Percentiles rank a stretch among this genome's conserved stretches.
Conservation (phyloP, 2,113 vertebrate species). For the Chamaetylas fuelleborni region DNA sequence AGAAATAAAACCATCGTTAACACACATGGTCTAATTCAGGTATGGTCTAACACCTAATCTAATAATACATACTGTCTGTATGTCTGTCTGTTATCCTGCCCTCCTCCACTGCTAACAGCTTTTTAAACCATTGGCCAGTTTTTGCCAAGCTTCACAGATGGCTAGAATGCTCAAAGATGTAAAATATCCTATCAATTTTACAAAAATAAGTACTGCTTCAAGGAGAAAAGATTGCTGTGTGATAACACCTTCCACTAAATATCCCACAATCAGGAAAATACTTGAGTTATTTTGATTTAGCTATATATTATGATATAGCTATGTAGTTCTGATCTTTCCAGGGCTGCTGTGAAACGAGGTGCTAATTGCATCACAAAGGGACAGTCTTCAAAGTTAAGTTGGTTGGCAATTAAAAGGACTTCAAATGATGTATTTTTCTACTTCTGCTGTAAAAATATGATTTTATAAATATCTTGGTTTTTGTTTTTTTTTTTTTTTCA, state of each 20-base stretch:
- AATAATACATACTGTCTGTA: constrained; percentile 13
- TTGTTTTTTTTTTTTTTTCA: too few species aligned
- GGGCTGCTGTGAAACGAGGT: background rate
- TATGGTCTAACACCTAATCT: constrained; percentile 4
- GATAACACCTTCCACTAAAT: constrained; percentile 29
- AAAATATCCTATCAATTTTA: background rate
- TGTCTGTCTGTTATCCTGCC: background rate
- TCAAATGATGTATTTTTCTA: background rate
- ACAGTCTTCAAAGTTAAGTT: background rate
- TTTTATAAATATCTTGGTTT: background rate
- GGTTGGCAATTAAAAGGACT: background rate
- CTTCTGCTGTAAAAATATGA: background rate
- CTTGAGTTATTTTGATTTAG: background rate
- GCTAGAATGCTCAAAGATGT: constrained; percentile 4
- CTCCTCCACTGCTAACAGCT: constrained; percentile 3
- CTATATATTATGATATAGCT: background rate
- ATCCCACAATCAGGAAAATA: background rate
- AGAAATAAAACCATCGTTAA: background rate
- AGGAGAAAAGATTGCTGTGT: background rate
- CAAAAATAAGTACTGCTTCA: constrained; percentile 21
- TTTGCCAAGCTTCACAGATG: constrained; percentile 53
- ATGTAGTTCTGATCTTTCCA: background rate
- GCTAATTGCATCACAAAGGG: background rate
- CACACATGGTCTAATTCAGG: background rate
- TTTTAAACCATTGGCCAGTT: background rate